Conservation (phyloP, 2,888 invertebrate species). For the Meteorus cinctellus region DNA sequence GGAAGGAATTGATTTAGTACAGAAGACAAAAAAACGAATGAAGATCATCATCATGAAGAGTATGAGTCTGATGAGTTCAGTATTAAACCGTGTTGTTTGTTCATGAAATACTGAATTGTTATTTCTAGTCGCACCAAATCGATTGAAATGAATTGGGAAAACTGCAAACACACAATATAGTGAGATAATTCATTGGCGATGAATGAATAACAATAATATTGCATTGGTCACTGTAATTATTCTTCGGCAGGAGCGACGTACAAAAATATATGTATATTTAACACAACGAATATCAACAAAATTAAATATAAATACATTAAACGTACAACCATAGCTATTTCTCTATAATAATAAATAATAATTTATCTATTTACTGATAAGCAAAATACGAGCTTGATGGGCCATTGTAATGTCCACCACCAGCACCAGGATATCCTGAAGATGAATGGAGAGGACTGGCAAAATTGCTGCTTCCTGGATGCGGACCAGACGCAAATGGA, state of each 20-base stretch:
- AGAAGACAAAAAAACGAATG: no score
- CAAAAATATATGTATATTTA: slow-evolving; percentile 37
- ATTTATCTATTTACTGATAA: slow-evolving; percentile 46
- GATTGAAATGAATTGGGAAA: no score
- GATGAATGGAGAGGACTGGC: slow-evolving; percentile 50
- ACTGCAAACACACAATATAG: no score
- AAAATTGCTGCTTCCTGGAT: slow-evolving; percentile 53
- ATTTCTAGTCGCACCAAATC: no score
- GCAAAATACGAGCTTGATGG: slow-evolving; percentile 44
- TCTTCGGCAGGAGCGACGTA: slow-evolving; percentile 34
- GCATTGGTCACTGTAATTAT: slow-evolving; percentile 16
- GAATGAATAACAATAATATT: not conserved
- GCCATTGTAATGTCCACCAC: slow-evolving; percentile 48
- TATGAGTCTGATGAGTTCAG: no score
- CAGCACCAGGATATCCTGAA: slow-evolving; percentile 54
- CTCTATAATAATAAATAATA: slow-evolving; percentile 49
- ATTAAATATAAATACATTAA: slow-evolving; percentile 42
- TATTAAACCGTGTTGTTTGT: no score
- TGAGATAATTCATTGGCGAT: no score
- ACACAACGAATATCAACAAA: slow-evolving; percentile 40
- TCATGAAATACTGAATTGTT: no score
- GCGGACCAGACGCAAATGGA: slow-evolving; percentile 49
- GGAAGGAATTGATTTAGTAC: no score
- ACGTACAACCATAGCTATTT: slow-evolving; percentile 37
- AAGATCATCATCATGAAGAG: no score